Conservation (phyloP, 2,113 vertebrate species). For the Heterochromis multidens region DNA sequence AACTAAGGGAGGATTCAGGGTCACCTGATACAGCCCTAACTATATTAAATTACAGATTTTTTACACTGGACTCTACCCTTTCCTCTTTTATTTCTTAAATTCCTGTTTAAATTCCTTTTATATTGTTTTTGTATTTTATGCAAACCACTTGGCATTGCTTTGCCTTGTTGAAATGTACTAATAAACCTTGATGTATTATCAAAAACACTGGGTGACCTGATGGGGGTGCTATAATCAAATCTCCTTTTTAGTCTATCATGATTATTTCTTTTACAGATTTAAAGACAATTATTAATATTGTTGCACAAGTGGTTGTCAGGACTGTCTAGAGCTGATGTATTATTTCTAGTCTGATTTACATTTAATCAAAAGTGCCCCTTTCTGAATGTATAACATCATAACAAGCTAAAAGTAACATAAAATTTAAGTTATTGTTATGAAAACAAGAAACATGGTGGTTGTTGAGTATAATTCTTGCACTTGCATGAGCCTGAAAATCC, state of each 20-base stretch:
- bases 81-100: background rate
- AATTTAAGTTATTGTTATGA: background rate
- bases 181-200: background rate
- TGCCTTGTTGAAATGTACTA: background rate
- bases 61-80: background rate
- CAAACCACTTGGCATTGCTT: background rate
- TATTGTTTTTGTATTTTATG: too few species aligned
- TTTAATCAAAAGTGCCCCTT: background rate
- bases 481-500: background rate
- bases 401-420: background rate
- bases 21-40: too few species aligned
- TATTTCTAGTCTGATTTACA: background rate
- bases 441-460: rapidly evolving
- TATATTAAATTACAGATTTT: background rate
- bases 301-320: background rate
- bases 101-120: background rate
- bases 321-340: background rate
- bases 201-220: background rate
- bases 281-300: background rate
- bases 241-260: background rate
- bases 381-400: background rate
- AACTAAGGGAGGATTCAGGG: too few species aligned
- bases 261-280: background rate
- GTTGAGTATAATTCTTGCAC: background rate
- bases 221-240: constrained; percentile 22